Evolutionary conservation across 2,113 vertebrate genomes (phyloP), one percentile per base, ranked within the genome.

Genomic region (Myotis davidii): DNA sequence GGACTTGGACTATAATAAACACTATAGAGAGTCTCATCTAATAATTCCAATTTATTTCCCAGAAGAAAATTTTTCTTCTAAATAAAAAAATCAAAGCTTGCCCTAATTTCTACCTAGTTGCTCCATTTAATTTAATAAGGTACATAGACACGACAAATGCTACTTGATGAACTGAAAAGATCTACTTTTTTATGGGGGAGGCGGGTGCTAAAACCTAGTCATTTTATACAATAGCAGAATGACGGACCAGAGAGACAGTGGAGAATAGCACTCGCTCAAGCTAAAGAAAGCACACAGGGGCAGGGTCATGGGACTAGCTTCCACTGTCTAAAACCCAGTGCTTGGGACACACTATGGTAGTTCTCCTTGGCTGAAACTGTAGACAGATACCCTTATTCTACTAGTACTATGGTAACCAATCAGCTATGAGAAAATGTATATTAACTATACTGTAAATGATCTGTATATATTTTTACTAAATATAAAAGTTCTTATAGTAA

Each of bases 21-120:
- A 81, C 17, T 82, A 76, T 2, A 52, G 4, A 67, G 45, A 85
- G 23, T 95, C 64, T 96, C 23, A 65, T 70, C 48, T 91, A 65
- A 18, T 37, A 67, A 93, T 61, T 97, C 72, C 18, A 87, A 89
- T 72, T 93, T 77, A 70, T 86, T 59, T 52, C 42, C 61, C 37
- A 85, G 52, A 79, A 93, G 64, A 93, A 79, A 91, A 79, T 0
- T 70, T 81, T 94, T 81, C 25, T 82, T 93, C 72, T 85, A 94
- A 88, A 64, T 56, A n/a, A 72, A 93, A 93, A 88, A 89, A 84
- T 48, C 59, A 92, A 69, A 92, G 52, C 23, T 87, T 93, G 48
- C 32, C 72, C 82, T 90, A 92, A 86, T 93, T 95, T 88, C 85
- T 83, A 82, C 4, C 27, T 81, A 72, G 9, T 84, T 17, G 34